These are phyloP conservation scores for Scaptomyza hsui DNA, from an alignment of 1,140 invertebrate species.

Conservation along the genomic window DNA sequence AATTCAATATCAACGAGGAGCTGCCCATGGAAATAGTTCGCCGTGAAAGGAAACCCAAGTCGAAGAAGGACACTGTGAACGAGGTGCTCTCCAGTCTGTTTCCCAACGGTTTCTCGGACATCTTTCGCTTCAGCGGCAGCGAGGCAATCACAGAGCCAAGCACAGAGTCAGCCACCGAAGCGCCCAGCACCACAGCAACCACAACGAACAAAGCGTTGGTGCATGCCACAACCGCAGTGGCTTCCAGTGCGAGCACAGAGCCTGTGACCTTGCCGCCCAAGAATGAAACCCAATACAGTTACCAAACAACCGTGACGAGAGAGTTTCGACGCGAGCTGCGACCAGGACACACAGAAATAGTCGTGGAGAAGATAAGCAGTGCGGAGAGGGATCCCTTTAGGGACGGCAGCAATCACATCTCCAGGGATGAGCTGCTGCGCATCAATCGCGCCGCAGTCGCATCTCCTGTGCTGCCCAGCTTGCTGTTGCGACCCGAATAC, in stretches of 20 bases:
- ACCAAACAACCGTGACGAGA: slow-evolving; percentile 68
- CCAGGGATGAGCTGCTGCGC: slow-evolving; percentile 64
- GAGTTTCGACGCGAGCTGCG: slow-evolving; percentile 67
- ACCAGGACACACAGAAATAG: slow-evolving; percentile 74
- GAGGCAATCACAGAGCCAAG: slow-evolving; percentile 31
- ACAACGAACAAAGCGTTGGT: slow-evolving; percentile 41
- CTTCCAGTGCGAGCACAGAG: slow-evolving; percentile 2
- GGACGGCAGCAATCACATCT: slow-evolving; percentile 70
- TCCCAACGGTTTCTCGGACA: slow-evolving; percentile 78
- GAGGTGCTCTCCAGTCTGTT: slow-evolving; percentile 76
- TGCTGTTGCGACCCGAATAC: slow-evolving; percentile 57
- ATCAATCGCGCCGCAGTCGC: slow-evolving; percentile 74
- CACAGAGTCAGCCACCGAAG: slow-evolving; percentile 26
- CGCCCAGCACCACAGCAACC: slow-evolving; percentile 30
- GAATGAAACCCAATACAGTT: slow-evolving; percentile 66
- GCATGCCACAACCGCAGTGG: slow-evolving; percentile 12
- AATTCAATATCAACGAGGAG: slow-evolving; percentile 69
- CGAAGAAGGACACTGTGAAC: slow-evolving; percentile 65
- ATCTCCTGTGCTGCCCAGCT: slow-evolving; percentile 72
- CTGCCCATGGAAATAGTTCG: slow-evolving; percentile 25
- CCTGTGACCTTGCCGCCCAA: background rate
- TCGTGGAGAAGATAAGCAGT: slow-evolving; percentile 68
- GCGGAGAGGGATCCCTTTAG: slow-evolving; percentile 40
- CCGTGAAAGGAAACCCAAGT: slow-evolving; percentile 24
- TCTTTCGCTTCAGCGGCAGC: slow-evolving; percentile 72